Evolutionary conservation across 2,113 vertebrate genomes (phyloP).

Genomic region (Cettia cetti): DNA sequence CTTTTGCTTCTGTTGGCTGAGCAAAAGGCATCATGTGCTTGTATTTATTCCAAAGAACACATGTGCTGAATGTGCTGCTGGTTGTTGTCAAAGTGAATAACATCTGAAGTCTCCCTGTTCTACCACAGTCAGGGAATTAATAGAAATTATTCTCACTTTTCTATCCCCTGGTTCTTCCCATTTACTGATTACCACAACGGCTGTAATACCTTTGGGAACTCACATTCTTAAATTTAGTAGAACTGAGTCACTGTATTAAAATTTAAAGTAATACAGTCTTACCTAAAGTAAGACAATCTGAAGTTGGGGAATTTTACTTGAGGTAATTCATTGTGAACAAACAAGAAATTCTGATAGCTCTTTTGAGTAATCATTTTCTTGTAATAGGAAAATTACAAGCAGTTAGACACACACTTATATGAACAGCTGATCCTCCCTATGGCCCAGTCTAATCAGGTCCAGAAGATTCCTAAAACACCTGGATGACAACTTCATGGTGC

Average conservation of each 20-base stretch:
- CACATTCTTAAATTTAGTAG: not conserved
- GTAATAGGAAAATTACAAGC: not conserved
- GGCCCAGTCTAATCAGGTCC: not conserved
- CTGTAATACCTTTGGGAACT: not conserved
- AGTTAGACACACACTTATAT: not conserved
- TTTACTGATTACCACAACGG: not conserved
- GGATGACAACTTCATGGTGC: not conserved
- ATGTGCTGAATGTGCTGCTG: not conserved
- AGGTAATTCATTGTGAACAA: not conserved
- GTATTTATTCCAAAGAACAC: not conserved
- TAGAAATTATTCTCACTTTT: not conserved
- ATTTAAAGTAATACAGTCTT: not conserved
- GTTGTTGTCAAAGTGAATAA: not conserved
- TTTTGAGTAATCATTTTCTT: not conserved
- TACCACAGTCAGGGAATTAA: not conserved
- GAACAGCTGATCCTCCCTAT: not conserved
- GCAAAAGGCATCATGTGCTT: not conserved
- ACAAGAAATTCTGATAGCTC: not conserved
- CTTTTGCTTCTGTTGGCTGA: not conserved
- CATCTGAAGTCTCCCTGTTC: not conserved
- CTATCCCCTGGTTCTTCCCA: not conserved
- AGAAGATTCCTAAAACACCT: not conserved
- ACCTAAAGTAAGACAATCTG: not conserved
- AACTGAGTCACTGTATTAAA: not conserved
- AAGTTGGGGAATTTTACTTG: not conserved